Base-by-base conservation (phyloP, 35 echinoderm and acorn worm genomes). In the Ophioderma brevispina region DNA sequence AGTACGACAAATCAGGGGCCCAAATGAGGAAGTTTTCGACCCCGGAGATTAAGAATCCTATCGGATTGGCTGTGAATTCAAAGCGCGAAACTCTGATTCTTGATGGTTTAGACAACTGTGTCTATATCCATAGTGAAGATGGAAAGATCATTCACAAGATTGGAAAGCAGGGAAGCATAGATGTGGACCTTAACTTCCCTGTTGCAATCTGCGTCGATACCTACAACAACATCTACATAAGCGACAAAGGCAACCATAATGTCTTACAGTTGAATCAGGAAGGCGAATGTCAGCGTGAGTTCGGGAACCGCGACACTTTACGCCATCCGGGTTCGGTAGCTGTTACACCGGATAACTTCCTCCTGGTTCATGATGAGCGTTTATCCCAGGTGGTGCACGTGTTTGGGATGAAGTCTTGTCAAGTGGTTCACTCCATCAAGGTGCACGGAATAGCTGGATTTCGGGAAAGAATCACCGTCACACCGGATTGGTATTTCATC, bases 401-500 rank as follows among this genome's bases (percentile, higher is more conserved):
- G 37, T 76, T 91, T 80, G 77, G 81, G 15, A 75, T 41, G 23
- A 43, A 33, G 0, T 78, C 81, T 70, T 75, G 41, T 32, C 76
- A 91, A 18, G 76, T 91, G 38, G 25, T 91, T 2, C 81, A 82
- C 0, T 59, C 82, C 10, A 75, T 91, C 19, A 46, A 91, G 14
- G 90, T 91, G 11, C 90, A 91, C 39, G 90, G 90, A 0, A 91
- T 91, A 2, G 90, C 84, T 21, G 90, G 90, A 31, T 91, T 91
- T 76, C 75, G 77, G 3, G 90, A 91, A 34, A 63, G 76, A 2
- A 76, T 91, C 32, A 75, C 81, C 1, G 75, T 91, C 5, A 91
- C 90, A 17, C 46, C 82, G 32, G 90, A 91, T 79, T 82, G 90
- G 33, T 91, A 82, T 37, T 91, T 91, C 75, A 78, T 91, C 75